Evolutionary conservation across 2,113 vertebrate species (phyloP).

Genomic region (Channa argus): DNA sequence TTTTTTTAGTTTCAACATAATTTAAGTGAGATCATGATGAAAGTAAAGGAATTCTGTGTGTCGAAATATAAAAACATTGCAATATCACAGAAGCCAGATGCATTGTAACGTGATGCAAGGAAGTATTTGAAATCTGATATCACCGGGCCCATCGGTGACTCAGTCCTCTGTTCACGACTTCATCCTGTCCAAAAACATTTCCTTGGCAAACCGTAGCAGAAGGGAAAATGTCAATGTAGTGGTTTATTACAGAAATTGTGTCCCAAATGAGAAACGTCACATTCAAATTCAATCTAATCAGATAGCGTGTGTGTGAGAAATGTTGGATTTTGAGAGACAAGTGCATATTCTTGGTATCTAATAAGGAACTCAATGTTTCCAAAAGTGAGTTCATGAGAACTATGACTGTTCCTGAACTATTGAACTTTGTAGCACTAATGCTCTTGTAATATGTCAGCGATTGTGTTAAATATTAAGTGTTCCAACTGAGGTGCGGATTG

Average conservation of each 20-base stretch:
- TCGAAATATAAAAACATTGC: background rate
- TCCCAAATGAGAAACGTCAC: no score
- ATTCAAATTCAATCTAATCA: no score
- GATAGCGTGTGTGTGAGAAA: background rate
- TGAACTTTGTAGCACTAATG: no score
- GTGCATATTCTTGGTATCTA: background rate
- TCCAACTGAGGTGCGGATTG: background rate
- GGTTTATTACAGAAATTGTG: background rate
- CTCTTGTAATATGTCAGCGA: slow-evolving; percentile 1
- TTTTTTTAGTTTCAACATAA: no score
- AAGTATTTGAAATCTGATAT: background rate
- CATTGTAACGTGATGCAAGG: background rate
- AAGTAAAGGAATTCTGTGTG: background rate
- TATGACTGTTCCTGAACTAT: no score
- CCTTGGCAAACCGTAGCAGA: background rate
- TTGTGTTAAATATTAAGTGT: background rate
- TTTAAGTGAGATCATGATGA: background rate
- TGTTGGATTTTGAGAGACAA: background rate
- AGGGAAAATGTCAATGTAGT: background rate
- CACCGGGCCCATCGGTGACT: background rate
- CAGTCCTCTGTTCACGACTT: no score
- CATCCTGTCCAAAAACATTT: background rate
- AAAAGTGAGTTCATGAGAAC: no score
- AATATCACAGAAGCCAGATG: background rate
- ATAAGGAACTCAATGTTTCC: background rate